Evolutionary conservation across 2,888 invertebrate genomes (phyloP).

Genomic region (Limnephilus marmoratus): DNA sequence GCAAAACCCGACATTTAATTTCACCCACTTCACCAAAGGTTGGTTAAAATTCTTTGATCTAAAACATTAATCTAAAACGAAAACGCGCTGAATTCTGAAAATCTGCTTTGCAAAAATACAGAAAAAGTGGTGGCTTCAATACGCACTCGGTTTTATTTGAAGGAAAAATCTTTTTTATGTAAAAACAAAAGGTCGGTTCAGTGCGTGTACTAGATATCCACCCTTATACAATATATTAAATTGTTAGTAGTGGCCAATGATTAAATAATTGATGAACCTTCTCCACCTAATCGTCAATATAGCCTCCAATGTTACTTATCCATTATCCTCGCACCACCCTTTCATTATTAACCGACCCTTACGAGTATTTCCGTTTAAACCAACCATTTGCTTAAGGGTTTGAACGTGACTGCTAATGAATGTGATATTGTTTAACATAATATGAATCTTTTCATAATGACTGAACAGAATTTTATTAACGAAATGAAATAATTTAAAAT

Average conservation of each 20-base stretch:
- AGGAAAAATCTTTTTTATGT: not conserved
- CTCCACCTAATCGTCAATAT: slow-evolving; percentile 21
- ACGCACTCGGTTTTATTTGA: not conserved
- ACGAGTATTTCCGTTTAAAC: slow-evolving; percentile 1
- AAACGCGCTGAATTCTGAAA: not conserved
- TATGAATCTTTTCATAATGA: no score
- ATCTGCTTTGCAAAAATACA: no score
- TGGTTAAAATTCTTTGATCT: not conserved
- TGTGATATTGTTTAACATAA: not conserved
- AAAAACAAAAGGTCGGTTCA: not conserved
- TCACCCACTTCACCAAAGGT: not conserved
- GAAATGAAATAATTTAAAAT: no score
- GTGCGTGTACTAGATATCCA: not conserved
- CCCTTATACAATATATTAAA: slow-evolving; percentile 11
- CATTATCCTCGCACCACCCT: slow-evolving; percentile 14
- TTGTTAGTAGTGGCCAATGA: not conserved
- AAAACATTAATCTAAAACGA: not conserved
- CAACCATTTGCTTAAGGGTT: not conserved
- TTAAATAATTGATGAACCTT: slow-evolving; percentile 46
- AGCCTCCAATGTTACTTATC: slow-evolving; percentile 2
- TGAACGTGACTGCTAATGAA: not conserved
- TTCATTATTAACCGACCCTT: slow-evolving; percentile 14
- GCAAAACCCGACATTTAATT: not conserved
- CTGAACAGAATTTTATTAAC: no score
- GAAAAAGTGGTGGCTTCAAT: not conserved